Percentiles rank a stretch among this genome's conserved stretches.
These are phyloP conservation scores for Scolanthus callimorphus DNA, from an alignment of 92 coral and sea anemone species.

Conservation along the genomic window DNA sequence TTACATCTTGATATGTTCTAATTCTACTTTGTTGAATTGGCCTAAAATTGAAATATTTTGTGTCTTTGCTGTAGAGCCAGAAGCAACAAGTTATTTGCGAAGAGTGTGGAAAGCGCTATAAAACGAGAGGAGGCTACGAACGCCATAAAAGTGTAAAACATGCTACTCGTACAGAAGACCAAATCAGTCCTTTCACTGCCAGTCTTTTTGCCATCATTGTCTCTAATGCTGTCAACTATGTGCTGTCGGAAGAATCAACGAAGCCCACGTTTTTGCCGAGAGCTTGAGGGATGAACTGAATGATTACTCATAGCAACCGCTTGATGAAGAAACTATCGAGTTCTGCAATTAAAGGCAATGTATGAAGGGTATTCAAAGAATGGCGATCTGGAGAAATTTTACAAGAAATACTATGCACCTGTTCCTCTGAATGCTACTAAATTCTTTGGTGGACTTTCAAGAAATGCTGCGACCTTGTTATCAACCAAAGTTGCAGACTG, in stretches of 20 bases:
- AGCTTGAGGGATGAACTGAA: neutral
- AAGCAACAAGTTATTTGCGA: too few species aligned
- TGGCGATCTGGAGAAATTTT: conserved; percentile 17
- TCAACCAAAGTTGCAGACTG: conserved; percentile 27
- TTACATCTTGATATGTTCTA: too few species aligned
- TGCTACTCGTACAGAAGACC: neutral
- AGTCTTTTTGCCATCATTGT: neutral
- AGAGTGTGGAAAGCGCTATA: too few species aligned
- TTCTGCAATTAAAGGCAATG: too few species aligned
- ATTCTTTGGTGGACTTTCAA: conserved; percentile 17
- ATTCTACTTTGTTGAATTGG: too few species aligned
- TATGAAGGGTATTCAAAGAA: conserved; percentile 16
- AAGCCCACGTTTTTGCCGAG: neutral
- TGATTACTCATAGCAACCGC: neutral
- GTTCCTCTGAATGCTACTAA: conserved; percentile 7
- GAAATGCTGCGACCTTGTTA: conserved; percentile 17
- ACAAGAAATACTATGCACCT: conserved; percentile 13
- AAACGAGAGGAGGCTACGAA: too few species aligned
- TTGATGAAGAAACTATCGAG: neutral
- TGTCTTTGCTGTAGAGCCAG: too few species aligned
- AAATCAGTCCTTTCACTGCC: neutral
- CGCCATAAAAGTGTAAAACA: too few species aligned
- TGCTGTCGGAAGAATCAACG: too few species aligned
- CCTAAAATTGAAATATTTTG: too few species aligned
- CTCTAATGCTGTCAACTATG: too few species aligned